Evolutionary conservation across 2,888 invertebrate species (phyloP), one percentile per base, ranked within the genome.

Genomic region (Rhabditoides inermis): DNA sequence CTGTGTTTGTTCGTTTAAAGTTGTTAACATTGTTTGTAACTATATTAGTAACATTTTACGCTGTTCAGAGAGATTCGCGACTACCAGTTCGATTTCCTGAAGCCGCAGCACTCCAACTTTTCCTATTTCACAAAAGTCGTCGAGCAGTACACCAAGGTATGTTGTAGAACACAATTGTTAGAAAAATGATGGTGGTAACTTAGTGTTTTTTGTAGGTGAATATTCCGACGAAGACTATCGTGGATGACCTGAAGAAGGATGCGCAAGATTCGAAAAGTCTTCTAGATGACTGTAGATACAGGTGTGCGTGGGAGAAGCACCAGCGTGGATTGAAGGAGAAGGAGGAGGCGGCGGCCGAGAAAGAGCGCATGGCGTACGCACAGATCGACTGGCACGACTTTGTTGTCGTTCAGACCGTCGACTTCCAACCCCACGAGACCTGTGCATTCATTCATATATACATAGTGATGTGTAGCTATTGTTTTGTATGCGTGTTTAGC

Each of bases 371-470:
- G 45, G 81, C 82, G 0, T 98, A 98, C 77, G 92, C 94, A 0
- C 90, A 90, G 74, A 94, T 98, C 60, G 98, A 99, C 77, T 99
- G 98, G 98, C 98, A 99, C 77, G 95, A 98, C 79, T 99, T 99
- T 79, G 95, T 98, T 1, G 95, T 99, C 0, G 98, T 99, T 0
- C 98, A 99, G 80, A 95, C 95, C 0, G 95, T 99, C 0, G 98
- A 99, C 78, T 99, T 95, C 78, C 91, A 92, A 67, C 88, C 90
- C 0, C 89, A 88, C 70, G 98, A 99, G 79, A 85, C 86, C 12
- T 90, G 91, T 0, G 60, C n/a, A n/a, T n/a, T n/a, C n/a, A n/a
- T n/a, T n/a, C n/a, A n/a, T n/a, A n/a, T n/a, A n/a, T n/a, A n/a
- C n/a, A n/a, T n/a, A n/a, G n/a, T n/a, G n/a, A n/a, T n/a, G n/a